phyloP scores from a whole-genome alignment of 2,888 invertebrate genomes.

The Habrosyne pyritoides region DNA sequence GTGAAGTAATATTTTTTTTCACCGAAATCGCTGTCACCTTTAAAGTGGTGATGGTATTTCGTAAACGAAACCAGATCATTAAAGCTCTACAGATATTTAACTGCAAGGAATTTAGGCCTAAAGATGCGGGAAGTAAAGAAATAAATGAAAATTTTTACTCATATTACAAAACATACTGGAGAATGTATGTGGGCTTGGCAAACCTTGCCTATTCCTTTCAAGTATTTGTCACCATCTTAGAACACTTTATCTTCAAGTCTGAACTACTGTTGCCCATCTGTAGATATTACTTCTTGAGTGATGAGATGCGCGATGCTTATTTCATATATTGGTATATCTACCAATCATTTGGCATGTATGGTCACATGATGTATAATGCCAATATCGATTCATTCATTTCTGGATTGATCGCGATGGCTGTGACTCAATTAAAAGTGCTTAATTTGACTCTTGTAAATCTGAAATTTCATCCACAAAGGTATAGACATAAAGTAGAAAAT shows the following conservation, averaged over 20 bases:
- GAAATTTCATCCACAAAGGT: slow-evolving; percentile 30
- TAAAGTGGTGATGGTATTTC: slow-evolving; percentile 60
- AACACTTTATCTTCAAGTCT: slow-evolving; percentile 42
- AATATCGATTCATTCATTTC: slow-evolving; percentile 59
- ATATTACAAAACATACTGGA: slow-evolving; percentile 47
- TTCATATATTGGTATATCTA: slow-evolving; percentile 55
- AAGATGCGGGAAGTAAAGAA: slow-evolving; percentile 39
- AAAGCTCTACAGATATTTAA: slow-evolving; percentile 56
- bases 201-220: slow-evolving; percentile 44
- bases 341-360: slow-evolving; percentile 61
- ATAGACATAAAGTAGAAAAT: slow-evolving; percentile 13
- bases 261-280: slow-evolving; percentile 59
- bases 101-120: slow-evolving; percentile 49
- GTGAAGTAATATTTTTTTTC: slow-evolving; percentile 64
- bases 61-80: slow-evolving; percentile 50
- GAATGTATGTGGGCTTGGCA: slow-evolving; percentile 36
- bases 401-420: slow-evolving; percentile 55
- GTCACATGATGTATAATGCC: slow-evolving; percentile 65
- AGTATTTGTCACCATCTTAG: slow-evolving; percentile 48
- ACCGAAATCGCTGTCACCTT: slow-evolving; percentile 51
- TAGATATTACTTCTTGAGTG: slow-evolving; percentile 65
- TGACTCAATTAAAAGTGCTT: slow-evolving; percentile 55
- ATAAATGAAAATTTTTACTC: slow-evolving; percentile 40
- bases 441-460: slow-evolving; percentile 50
- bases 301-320: slow-evolving; percentile 46